Evolutionary conservation across 2,888 invertebrate species (phyloP), one percentile per base, ranked within the genome.

Genomic region (Sinhomidia bicolor): DNA sequence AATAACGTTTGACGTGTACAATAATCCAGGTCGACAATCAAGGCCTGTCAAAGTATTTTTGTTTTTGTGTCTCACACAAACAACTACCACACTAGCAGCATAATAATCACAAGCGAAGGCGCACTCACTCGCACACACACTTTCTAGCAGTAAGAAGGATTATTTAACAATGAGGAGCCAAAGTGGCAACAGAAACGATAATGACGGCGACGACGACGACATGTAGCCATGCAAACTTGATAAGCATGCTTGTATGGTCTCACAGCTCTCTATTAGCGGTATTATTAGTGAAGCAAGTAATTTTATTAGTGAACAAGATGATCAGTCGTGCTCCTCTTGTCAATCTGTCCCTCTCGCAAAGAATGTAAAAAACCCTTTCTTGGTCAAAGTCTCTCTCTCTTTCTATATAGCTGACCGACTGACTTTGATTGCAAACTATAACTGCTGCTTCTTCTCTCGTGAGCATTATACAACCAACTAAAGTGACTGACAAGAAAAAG

Each of bases 381-480:
- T 78, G 54, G 54, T 78, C 78, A 78, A 78, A 78, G 78, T 78
- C 78, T 71, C 54, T 74, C 44, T 41, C 17, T 1, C 12, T 32
- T 14, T 29, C 78, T 71, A 29, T 47, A 47, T 47, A n/a, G 26
- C 14, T 60, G 65, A 23, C 36, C 41, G 83, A 83, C 84, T 76
- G 74, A 84, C 76, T 84, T 68, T 86, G 82, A 81, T 82, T 82
- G 62, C 47, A 62, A 76, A 41, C 62, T 83, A 82, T n/a, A n/a
- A n/a, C n/a, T n/a, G n/a, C n/a, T n/a, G 76, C 82, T 82, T 44
- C 76, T 83, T 51, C 44, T 78, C 83, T 57, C 32, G 44, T 83
- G 79, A 74, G 60, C 57, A 44, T 84, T 60, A 84, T 83, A 83
- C 57, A 88, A 68, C 83, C 65, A 78, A 88, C 83, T 68, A 83